phyloP scores from a whole-genome alignment of 2,113 vertebrate species.

The Trogon surrucura region DNA sequence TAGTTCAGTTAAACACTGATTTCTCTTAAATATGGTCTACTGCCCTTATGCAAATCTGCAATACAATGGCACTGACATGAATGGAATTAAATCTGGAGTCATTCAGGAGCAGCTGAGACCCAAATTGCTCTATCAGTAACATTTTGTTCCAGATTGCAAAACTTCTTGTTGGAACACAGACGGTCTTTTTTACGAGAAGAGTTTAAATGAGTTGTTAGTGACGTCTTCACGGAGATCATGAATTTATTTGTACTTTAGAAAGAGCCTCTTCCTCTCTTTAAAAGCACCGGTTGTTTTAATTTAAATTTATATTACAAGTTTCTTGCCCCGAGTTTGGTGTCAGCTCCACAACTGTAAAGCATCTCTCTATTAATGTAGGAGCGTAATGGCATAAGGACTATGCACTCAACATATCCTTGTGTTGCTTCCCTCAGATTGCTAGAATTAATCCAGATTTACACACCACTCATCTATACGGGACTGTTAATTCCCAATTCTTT shows the following conservation, averaged over 20 bases:
- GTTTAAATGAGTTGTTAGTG: constrained; percentile 49
- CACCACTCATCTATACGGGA: background rate
- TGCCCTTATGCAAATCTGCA: background rate
- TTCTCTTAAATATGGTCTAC: background rate
- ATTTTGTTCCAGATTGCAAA: constrained; percentile 42
- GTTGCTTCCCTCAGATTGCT: background rate
- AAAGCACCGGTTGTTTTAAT: background rate
- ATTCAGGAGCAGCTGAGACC: constrained; percentile 47
- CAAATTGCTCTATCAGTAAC: constrained; percentile 12
- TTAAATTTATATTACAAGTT: constrained; percentile 23
- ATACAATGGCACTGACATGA: background rate
- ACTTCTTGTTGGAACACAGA: constrained; percentile 12
- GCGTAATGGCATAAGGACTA: background rate
- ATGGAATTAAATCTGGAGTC: constrained; percentile 57
- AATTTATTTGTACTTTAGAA: constrained; percentile 54
- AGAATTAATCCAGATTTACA: constrained; percentile 33
- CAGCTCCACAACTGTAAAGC: background rate
- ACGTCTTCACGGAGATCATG: constrained; percentile 14
- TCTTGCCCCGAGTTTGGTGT: background rate
- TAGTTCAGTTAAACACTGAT: background rate
- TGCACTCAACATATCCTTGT: background rate
- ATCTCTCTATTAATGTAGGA: background rate
- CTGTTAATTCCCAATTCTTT: background rate
- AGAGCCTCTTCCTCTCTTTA: constrained; percentile 24
- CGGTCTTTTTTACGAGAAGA: constrained; percentile 15